Evolutionary conservation across 2,888 invertebrate species (phyloP).

Genomic region (Nymphalis c-album): DNA sequence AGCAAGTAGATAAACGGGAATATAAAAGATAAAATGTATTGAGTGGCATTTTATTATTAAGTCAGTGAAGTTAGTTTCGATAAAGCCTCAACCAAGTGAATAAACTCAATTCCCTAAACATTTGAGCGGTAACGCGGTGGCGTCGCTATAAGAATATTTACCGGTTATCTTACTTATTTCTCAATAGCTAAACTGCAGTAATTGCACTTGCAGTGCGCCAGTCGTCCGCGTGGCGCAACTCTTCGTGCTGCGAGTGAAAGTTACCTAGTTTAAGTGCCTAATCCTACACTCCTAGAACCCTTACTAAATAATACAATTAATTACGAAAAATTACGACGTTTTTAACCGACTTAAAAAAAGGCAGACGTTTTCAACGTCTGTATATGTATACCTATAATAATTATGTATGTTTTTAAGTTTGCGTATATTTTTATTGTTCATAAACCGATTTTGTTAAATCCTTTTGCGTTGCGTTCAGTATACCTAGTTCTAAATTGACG

Average conservation of each 20-base stretch:
- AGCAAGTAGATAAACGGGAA: no score
- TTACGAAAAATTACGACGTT: background rate
- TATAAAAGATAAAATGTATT: no score
- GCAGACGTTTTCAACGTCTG: no score
- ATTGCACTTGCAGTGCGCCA: constrained; percentile 16
- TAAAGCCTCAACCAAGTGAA: background rate
- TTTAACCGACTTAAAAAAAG: no score
- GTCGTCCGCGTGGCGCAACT: constrained; percentile 29
- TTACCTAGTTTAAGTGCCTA: constrained; percentile 21
- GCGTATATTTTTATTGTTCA: no score
- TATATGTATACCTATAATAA: no score
- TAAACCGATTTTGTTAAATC: no score
- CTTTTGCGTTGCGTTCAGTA: no score
- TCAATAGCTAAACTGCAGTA: constrained; percentile 30
- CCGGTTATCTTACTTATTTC: constrained; percentile 25
- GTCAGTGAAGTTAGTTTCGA: no score
- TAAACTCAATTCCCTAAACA: background rate
- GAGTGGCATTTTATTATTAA: no score
- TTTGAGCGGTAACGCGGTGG: background rate
- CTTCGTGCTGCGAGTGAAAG: constrained; percentile 23
- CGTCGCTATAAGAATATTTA: background rate
- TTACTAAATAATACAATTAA: background rate
- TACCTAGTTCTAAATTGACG: no score
- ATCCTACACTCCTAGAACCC: background rate
- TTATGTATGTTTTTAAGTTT: no score